A percentile compares a stretch with the other conserved stretches of the same genome.
Conservation (phyloP, 2,113 vertebrate species). For the Maccullochella peelii region DNA sequence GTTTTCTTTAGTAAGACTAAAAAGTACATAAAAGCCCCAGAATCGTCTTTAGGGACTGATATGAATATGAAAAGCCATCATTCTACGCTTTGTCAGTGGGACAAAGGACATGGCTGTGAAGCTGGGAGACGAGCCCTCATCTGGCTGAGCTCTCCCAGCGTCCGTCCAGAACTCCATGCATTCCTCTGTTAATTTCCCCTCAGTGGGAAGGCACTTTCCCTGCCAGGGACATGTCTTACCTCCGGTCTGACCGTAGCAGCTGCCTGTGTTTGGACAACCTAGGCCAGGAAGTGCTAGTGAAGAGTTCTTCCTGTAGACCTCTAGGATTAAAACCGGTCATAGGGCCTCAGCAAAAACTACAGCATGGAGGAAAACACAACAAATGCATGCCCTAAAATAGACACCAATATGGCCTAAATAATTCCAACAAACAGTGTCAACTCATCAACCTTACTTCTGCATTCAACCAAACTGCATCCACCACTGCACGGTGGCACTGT, state of each 20-base stretch:
- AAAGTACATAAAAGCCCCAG: slow-evolving; percentile 36
- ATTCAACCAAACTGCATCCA: background rate
- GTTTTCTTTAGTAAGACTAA: slow-evolving; percentile 52
- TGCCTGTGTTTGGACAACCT: slow-evolving; percentile 63
- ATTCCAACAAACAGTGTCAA: background rate
- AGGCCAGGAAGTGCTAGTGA: slow-evolving; percentile 64
- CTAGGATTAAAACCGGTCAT: slow-evolving; percentile 19
- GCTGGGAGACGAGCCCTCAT: slow-evolving; percentile 70
- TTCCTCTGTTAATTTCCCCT: slow-evolving; percentile 79
- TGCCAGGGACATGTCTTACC: slow-evolving; percentile 70
- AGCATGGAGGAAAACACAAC: background rate
- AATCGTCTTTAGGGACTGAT: slow-evolving; percentile 45
- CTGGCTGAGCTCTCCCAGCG: slow-evolving; percentile 70
- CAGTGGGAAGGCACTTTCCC: slow-evolving; percentile 66
- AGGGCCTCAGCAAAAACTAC: slow-evolving; percentile 9
- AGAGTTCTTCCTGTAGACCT: slow-evolving; percentile 46
- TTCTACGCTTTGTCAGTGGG: slow-evolving; percentile 63
- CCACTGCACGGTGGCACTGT: no score
- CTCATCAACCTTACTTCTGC: background rate
- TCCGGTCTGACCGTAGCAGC: slow-evolving; percentile 64
- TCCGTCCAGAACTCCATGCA: slow-evolving; percentile 72
- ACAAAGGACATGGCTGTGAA: slow-evolving; percentile 73
- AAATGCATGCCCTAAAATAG: slow-evolving; percentile 5
- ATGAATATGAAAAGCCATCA: slow-evolving; percentile 76
- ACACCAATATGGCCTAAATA: background rate